A percentile compares a stretch with the other conserved stretches of the same genome.
Evolutionary conservation across 2,797 vertebrate species (phyloP).

Genomic region (Pseudochirops cupreus): DNA sequence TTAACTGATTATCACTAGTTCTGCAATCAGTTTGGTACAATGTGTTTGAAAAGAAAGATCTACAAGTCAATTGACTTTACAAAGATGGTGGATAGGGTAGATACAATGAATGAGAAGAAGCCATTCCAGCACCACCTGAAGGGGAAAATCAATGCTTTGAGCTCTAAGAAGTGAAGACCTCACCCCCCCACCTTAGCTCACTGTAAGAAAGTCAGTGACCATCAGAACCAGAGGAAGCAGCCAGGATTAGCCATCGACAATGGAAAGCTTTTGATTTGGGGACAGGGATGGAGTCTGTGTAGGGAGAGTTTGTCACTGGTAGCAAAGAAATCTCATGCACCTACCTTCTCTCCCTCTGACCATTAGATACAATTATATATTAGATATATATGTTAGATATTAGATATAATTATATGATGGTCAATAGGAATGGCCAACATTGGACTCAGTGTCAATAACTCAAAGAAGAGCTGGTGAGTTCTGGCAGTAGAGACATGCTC

Average conservation of each 20-base stretch:
- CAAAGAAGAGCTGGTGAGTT: conserved; percentile 60
- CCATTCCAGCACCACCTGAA: neutral
- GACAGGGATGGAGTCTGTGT: neutral
- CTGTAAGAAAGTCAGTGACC: neutral
- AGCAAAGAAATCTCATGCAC: neutral
- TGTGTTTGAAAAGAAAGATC: neutral
- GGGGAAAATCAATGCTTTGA: neutral
- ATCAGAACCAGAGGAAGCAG: neutral
- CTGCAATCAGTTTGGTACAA: neutral
- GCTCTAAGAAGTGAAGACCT: neutral
- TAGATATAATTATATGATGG: neutral
- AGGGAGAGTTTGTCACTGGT: conserved; percentile 48
- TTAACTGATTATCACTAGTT: neutral
- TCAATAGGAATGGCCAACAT: conserved; percentile 42
- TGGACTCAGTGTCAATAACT: conserved; percentile 69
- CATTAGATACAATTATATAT: neutral
- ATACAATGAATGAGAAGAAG: neutral
- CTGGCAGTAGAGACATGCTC: conserved; percentile 63
- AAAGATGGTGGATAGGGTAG: neutral
- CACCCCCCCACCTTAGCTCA: neutral
- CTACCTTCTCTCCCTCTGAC: conserved; percentile 33
- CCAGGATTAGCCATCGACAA: neutral
- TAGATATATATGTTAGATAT: neutral
- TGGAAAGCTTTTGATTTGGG: conserved; percentile 42
- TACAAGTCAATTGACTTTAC: neutral